Conservation (phyloP, 30 jellyfish, hydroid and myxozoan genomes). For the Clytia hemisphaerica region DNA sequence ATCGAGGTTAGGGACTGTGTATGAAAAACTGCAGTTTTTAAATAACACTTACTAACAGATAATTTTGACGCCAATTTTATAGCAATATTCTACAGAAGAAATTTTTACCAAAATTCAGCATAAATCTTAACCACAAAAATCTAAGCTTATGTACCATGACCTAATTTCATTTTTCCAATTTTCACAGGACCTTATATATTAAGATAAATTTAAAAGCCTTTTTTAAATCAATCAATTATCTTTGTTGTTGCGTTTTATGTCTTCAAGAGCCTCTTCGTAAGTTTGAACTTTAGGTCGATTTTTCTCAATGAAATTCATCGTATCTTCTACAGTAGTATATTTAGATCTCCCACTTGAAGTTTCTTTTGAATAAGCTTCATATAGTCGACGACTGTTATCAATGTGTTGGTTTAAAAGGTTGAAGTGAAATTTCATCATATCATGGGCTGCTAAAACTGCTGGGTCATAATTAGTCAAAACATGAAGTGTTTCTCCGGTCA, state of each 20-base stretch:
- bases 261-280: constrained; percentile 62
- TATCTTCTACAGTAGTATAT: constrained; percentile 63
- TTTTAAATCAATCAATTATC: too few relatives aligned
- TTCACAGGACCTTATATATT: too few relatives aligned
- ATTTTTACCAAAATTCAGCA: too few relatives aligned
- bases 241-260: constrained; percentile 24
- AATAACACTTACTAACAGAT: too few relatives aligned
- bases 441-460: constrained; percentile 69
- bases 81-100: too few relatives aligned
- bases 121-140: too few relatives aligned
- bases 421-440: constrained; percentile 56
- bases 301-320: constrained; percentile 51
- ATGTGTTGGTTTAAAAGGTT: constrained; percentile 59
- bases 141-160: too few relatives aligned
- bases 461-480: constrained; percentile 69
- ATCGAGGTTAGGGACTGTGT: too few relatives aligned
- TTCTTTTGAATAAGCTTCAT: constrained; percentile 64
- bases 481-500: constrained; percentile 49
- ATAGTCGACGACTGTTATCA: constrained; percentile 69
- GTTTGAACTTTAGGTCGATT: constrained; percentile 53
- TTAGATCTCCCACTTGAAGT: constrained; percentile 24
- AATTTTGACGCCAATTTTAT: too few relatives aligned
- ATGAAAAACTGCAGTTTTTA: too few relatives aligned
- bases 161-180: too few relatives aligned
- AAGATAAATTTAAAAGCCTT: too few relatives aligned